Evolutionary conservation across 2,797 vertebrate species (phyloP), one percentile per base, ranked within the genome.

Genomic region (Silurus lanzhouensis): DNA sequence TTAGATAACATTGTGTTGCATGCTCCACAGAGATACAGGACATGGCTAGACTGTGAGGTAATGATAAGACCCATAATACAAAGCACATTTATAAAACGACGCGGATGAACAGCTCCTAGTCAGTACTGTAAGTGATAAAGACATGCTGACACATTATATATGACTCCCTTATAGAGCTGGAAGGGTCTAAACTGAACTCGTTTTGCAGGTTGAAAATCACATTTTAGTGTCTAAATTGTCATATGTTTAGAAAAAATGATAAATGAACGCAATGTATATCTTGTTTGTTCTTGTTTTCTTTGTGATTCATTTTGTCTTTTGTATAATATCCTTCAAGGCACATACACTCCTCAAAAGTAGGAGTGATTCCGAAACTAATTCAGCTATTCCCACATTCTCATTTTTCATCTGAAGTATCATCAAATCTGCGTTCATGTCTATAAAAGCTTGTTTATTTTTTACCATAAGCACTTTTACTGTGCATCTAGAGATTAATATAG

Each of bases 201-300:
- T 89, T 86, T 52, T 89, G 90, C 90, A 88, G 91, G 92, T 91
- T 92, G 92, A 91, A 90, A 90, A 93, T 92, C 89, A 82, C 81
- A 85, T 89, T 89, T 89, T 68, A 61, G 61, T 81, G 2, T 67
- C 64, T 52, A 64, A 67, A 58, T 77, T 77, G 80, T 57, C 63
- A 2, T 63, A n/a, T 82, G 81, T 84, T 87, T 85, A 72, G 55
- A 67, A 61, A 6, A 19, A 84, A 82, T 81, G 83, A 89, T 68
- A 84, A 85, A 89, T 87, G 78, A 46, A 84, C 79, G 79, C n/a
- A 84, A 84, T 85, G 64, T 87, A 82, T 61, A 77, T 84, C 60
- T 48, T 19, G 38, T 81, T 83, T 48, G 63, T 79, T 82, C 48
- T 76, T 85, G 58, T 20, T 76, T 86, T 63, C 27, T 66, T 72